phyloP scores from a whole-genome alignment of 2,888 invertebrate species.

The Barypeithes pellucidus region DNA sequence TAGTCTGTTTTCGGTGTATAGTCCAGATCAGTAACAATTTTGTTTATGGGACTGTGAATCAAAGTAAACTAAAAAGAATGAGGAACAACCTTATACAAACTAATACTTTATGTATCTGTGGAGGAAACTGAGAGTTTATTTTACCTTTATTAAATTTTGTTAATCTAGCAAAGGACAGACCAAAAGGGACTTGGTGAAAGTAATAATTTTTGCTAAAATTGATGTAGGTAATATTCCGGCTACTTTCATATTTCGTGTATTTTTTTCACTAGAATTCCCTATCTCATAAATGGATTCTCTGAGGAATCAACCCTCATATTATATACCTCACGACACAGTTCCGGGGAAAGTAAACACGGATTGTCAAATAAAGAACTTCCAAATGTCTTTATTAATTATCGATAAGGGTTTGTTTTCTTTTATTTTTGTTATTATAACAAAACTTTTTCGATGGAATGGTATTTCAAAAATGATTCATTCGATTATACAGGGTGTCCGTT shows the following conservation, averaged over 20 bases:
- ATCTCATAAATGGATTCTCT: not conserved
- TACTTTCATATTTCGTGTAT: not conserved
- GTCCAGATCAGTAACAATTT: too few relatives aligned
- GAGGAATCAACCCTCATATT: constrained; percentile 10
- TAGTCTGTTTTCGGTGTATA: too few relatives aligned
- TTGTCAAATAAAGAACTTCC: constrained; percentile 2
- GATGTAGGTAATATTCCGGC: not conserved
- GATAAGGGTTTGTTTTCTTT: not conserved
- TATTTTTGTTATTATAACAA: not conserved
- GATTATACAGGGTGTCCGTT: too few relatives aligned
- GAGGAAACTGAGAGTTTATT: constrained; percentile 19
- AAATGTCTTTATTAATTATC: not conserved
- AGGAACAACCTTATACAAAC: too few relatives aligned
- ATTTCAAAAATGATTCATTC: too few relatives aligned
- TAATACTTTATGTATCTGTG: too few relatives aligned
- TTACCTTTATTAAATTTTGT: constrained; percentile 5
- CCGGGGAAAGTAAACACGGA: constrained; percentile 8
- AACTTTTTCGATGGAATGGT: not conserved
- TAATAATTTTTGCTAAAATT: not conserved
- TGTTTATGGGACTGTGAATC: too few relatives aligned
- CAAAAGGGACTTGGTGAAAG: not conserved
- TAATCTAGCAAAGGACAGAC: not conserved
- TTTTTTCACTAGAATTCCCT: not conserved
- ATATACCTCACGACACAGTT: constrained; percentile 7
- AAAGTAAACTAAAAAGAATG: too few relatives aligned